Conservation (phyloP, 2,888 invertebrate genomes). For the Lymantria monacha region DNA sequence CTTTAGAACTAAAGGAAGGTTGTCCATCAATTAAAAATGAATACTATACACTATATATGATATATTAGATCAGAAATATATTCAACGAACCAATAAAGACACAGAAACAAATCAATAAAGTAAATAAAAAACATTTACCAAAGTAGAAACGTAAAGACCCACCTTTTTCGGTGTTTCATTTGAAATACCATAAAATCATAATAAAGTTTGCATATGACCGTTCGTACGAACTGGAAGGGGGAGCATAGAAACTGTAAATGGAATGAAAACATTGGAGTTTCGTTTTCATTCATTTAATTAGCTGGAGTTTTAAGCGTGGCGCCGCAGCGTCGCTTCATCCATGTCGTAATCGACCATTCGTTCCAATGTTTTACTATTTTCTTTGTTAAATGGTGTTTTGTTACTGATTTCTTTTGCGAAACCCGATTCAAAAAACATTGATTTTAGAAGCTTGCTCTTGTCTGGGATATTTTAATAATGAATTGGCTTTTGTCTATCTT, state of each 20-base stretch:
- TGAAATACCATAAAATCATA: constrained; percentile 53
- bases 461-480: not conserved
- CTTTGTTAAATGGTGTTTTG: constrained; percentile 33
- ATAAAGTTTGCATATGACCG: constrained; percentile 60
- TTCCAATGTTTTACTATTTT: constrained; percentile 51
- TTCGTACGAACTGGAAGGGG: constrained; percentile 43
- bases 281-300: constrained; percentile 80
- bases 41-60: too few species aligned
- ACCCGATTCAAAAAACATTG: constrained; percentile 23
- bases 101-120: not conserved
- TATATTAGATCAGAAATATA: too few species aligned
- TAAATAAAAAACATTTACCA: not conserved
- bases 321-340: constrained; percentile 57
- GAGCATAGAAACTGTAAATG: constrained; percentile 68
- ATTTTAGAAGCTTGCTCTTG: not conserved
- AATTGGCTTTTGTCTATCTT: too few species aligned
- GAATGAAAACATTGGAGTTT: constrained; percentile 78
- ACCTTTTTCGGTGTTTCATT: constrained; percentile 39
- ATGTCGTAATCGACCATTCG: constrained; percentile 54
- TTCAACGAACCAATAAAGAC: too few species aligned
- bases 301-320: constrained; percentile 68
- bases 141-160: constrained; percentile 35
- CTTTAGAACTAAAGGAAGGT: too few species aligned
- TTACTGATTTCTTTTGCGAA: constrained; percentile 29
- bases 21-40: too few species aligned